These are phyloP conservation scores for Microcebus murinus DNA, from an alignment of 2,113 vertebrate genomes.

Conservation along the genomic window DNA sequence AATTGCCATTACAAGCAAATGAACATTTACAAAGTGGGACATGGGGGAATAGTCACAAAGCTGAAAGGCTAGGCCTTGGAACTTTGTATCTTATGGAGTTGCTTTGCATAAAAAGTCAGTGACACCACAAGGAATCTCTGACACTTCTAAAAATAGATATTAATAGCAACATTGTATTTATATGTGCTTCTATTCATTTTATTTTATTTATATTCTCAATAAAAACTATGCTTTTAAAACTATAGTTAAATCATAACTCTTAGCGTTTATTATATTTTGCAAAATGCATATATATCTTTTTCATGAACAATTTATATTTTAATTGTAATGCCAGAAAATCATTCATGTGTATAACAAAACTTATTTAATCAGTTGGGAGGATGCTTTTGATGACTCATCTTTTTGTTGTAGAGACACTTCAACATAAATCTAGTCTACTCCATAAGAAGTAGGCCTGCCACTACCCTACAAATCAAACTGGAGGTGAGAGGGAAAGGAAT, in stretches of 20 bases:
- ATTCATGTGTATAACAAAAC: not conserved
- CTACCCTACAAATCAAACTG: not conserved
- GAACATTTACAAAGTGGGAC: conserved; percentile 81
- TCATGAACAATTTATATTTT: not conserved
- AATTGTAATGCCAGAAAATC: not conserved
- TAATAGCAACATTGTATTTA: not conserved
- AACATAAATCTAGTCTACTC: not conserved
- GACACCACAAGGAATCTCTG: not conserved
- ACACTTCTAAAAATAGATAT: conserved; percentile 6
- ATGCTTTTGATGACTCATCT: not conserved
- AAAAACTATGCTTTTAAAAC: not conserved
- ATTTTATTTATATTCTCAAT: not conserved
- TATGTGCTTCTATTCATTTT: not conserved
- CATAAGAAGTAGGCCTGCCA: not conserved
- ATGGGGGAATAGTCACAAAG: conserved; percentile 69
- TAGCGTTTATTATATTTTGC: not conserved
- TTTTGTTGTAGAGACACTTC: not conserved
- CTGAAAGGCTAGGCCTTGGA: conserved; percentile 41
- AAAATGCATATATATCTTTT: not conserved
- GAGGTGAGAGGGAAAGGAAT: not conserved
- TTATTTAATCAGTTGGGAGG: not conserved
- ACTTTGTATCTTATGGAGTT: conserved; percentile 25
- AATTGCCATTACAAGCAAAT: conserved; percentile 85
- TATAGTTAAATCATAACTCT: conserved; percentile 17
- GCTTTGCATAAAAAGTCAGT: conserved; percentile 46